These are phyloP conservation scores for Drosophila lowei DNA, from an alignment of 1,140 invertebrate species.

Conservation along the genomic window DNA sequence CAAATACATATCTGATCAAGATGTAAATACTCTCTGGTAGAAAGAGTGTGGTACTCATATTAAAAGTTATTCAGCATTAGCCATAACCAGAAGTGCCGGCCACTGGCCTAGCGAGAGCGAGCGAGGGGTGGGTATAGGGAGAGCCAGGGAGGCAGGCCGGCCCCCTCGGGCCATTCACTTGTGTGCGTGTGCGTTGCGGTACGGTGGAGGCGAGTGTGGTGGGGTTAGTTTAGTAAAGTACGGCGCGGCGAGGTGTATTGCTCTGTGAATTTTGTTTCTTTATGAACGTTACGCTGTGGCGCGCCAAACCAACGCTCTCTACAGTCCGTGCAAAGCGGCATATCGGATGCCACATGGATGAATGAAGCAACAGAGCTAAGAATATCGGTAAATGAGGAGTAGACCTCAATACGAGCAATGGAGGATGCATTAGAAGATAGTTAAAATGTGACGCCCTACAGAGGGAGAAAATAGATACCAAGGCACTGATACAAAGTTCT, in stretches of 20 bases:
- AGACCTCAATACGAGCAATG: too few species aligned
- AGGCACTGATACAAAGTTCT: too few species aligned
- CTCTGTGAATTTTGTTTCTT: constrained; percentile 38
- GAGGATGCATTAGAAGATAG: too few species aligned
- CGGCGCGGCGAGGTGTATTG: constrained; percentile 14
- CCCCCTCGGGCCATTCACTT: constrained; percentile 46
- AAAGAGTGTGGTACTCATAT: too few species aligned
- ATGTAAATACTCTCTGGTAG: too few species aligned
- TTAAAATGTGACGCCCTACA: too few species aligned
- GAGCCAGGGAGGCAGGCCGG: background rate
- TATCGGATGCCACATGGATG: constrained; percentile 1
- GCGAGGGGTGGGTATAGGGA: background rate
- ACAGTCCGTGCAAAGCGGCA: constrained; percentile 4
- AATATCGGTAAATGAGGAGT: too few species aligned
- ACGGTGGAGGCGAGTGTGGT: background rate
- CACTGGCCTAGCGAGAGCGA: too few species aligned
- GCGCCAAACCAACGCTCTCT: constrained; percentile 36
- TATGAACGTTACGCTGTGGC: constrained; percentile 55
- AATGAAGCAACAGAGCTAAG: too few species aligned
- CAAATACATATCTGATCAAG: constrained; percentile 2
- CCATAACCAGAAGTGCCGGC: constrained; percentile 34
- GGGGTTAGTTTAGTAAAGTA: constrained; percentile 5
- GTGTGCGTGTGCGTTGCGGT: background rate
- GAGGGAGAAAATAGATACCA: too few species aligned
- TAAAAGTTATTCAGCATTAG: constrained; percentile 8